A percentile compares a stretch with the other conserved stretches of the same genome.
phyloP scores from a whole-genome alignment of 37 sponge, comb jelly and placozoan genomes.

The Haliclona indistincta region DNA sequence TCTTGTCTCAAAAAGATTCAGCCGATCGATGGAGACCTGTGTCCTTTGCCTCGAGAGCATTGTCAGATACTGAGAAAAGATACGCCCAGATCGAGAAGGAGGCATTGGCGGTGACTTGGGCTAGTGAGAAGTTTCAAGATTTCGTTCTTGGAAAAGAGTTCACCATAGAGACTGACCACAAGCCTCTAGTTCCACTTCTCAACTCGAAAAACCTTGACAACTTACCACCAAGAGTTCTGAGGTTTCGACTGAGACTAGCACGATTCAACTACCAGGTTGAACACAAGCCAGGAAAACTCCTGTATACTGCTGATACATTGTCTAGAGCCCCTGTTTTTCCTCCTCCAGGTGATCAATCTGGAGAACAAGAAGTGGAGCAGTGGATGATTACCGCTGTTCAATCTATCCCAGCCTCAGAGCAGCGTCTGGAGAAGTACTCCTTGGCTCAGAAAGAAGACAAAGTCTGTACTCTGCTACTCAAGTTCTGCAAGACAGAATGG shows the following conservation, averaged over 20 bases:
- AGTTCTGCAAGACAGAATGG: not conserved
- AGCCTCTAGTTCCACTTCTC: conserved; percentile 41
- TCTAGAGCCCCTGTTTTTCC: not conserved
- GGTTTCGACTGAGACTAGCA: conserved; percentile 30
- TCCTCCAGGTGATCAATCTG: not conserved
- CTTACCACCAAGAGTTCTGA: conserved; percentile 20
- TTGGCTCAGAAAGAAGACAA: conserved; percentile 11
- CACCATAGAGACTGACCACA: conserved; percentile 46
- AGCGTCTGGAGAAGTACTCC: not conserved
- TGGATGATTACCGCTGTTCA: not conserved
- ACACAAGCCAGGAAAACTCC: conserved; percentile 15
- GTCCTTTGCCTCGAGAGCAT: conserved; percentile 38
- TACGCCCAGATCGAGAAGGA: conserved; percentile 63
- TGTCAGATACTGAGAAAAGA: conserved; percentile 32
- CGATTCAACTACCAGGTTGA: conserved; percentile 15
- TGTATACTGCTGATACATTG: conserved; percentile 17
- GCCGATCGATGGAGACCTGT: conserved; percentile 22
- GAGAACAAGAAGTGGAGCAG: not conserved
- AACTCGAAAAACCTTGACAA: conserved; percentile 25
- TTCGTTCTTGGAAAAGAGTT: conserved; percentile 30
- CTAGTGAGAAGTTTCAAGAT: conserved; percentile 41
- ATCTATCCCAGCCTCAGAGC: not conserved
- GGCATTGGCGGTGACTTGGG: conserved; percentile 45
- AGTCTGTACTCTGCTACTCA: not conserved
- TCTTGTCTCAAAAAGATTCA: conserved; percentile 8